These are phyloP conservation scores for Hafferia zeledoni DNA, from an alignment of 2,797 vertebrate species.

Conservation along the genomic window DNA sequence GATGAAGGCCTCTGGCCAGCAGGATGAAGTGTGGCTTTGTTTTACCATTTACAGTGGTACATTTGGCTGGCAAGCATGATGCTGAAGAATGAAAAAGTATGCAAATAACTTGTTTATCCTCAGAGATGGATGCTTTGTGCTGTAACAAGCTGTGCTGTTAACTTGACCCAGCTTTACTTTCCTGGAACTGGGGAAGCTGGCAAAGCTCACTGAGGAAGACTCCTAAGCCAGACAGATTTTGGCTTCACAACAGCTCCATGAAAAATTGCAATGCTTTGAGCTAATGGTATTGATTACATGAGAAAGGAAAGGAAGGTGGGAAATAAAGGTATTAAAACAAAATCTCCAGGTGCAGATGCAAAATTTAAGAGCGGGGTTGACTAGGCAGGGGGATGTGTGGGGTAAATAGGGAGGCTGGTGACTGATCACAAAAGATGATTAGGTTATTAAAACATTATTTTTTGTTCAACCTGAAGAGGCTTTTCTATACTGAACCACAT, in stretches of 20 bases:
- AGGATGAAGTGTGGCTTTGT: conserved; percentile 26
- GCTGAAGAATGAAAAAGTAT: background rate
- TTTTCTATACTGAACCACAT: background rate
- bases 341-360: background rate
- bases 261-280: background rate
- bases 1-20: conserved; percentile 9
- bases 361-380: background rate
- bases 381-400: background rate
- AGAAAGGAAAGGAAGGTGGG: background rate
- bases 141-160: conserved; percentile 26
- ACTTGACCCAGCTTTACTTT: background rate
- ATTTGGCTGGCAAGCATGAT: background rate
- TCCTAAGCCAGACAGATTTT: background rate
- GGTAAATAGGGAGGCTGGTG: background rate
- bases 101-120: conserved; percentile 51
- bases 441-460: background rate
- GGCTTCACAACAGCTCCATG: background rate
- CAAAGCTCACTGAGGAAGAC: background rate
- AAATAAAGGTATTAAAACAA: background rate
- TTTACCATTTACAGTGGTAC: conserved; percentile 8
- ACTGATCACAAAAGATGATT: background rate
- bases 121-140: background rate
- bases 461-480: background rate
- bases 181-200: background rate
- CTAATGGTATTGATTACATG: background rate